Evolutionary conservation across 2,888 invertebrate species (phyloP).

Genomic region (Diadegma fenestrale): DNA sequence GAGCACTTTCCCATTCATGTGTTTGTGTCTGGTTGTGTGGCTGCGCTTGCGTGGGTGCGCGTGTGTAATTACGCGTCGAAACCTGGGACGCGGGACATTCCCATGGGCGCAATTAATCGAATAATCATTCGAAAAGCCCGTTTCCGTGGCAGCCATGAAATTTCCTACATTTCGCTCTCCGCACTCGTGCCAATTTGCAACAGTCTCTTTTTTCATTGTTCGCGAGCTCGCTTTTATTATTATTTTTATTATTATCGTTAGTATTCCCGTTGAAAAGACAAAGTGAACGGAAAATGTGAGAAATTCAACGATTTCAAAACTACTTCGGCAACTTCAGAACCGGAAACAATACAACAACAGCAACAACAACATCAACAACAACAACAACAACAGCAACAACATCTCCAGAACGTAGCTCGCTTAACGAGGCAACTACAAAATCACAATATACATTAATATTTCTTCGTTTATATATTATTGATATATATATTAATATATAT

Average conservation of each 20-base stretch:
- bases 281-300: conserved; percentile 22
- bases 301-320: conserved; percentile 22
- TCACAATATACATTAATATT: conserved; percentile 45
- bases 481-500: too few relatives aligned
- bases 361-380: conserved; percentile 70
- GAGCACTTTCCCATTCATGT: not conserved
- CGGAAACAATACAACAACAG: conserved; percentile 59
- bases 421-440: conserved; percentile 54
- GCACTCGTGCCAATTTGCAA: not conserved
- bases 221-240: not conserved
- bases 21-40: not conserved
- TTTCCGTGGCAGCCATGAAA: not conserved
- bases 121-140: conserved; percentile 55
- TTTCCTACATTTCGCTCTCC: conserved; percentile 3
- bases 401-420: conserved; percentile 59
- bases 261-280: not conserved
- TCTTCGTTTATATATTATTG: conserved; percentile 56
- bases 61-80: conserved; percentile 18
- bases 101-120: conserved; percentile 62
- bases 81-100: conserved; percentile 45
- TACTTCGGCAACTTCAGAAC: conserved; percentile 25
- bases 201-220: not conserved
- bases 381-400: conserved; percentile 63
- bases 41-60: not conserved
- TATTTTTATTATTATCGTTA: not conserved